A percentile compares a stretch with the other conserved stretches of the same genome.
phyloP scores from a whole-genome alignment of 2,113 vertebrate genomes.

The Cisticola juncidis region DNA sequence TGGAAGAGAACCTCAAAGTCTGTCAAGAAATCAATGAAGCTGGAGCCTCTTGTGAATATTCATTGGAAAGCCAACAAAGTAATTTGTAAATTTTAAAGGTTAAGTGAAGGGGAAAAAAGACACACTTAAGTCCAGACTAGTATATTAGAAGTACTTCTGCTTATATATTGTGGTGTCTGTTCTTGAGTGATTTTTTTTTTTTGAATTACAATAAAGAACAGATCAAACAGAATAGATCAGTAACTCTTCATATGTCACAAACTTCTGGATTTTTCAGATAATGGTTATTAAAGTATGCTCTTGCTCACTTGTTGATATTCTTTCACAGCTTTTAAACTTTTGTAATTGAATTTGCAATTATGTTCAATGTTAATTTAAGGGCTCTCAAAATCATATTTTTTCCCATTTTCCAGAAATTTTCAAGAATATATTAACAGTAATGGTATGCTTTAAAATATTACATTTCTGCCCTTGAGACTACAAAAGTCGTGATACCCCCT shows the following conservation, averaged over 20 bases:
- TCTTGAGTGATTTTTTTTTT: constrained; percentile 11
- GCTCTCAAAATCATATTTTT: background rate
- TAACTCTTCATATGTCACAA: background rate
- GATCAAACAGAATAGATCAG: constrained; percentile 4
- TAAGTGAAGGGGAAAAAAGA: background rate
- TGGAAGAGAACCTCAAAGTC: background rate
- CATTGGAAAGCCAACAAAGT: background rate
- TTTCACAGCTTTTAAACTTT: constrained; percentile 7
- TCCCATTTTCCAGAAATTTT: background rate
- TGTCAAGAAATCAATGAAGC: background rate
- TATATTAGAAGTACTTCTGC: background rate
- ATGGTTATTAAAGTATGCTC: background rate
- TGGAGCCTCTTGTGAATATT: background rate
- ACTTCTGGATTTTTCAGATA: background rate
- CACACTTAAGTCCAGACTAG: background rate
- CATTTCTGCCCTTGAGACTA: background rate
- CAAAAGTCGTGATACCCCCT: background rate
- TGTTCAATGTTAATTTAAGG: background rate
- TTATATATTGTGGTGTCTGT: background rate
- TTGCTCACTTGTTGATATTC: background rate
- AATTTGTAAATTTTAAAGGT: background rate
- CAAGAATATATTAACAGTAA: background rate
- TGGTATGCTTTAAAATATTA: background rate
- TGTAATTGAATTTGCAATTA: background rate
- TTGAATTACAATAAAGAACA: constrained; percentile 18